These are phyloP conservation scores for Stegodyphus dumicola DNA, from an alignment of 1,140 invertebrate species.

Conservation along the genomic window DNA sequence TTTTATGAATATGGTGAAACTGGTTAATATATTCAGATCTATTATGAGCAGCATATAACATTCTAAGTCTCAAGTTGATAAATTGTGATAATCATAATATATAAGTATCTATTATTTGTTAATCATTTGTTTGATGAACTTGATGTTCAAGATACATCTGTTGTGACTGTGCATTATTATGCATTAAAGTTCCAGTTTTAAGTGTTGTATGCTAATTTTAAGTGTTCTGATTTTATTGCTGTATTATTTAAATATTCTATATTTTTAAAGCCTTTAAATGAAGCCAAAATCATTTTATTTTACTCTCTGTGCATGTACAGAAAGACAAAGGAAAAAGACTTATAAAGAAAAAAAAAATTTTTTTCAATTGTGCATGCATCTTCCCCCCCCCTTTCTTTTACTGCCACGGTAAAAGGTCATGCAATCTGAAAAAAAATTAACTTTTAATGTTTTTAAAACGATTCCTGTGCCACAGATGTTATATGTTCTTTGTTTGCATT, in stretches of 20 bases:
- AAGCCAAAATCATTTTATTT: too few relatives aligned
- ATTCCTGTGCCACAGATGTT: conserved; percentile 24
- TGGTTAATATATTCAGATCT: neutral
- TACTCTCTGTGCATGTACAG: neutral
- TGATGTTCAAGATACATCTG: neutral
- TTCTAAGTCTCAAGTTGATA: neutral
- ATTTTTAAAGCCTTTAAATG: too few relatives aligned
- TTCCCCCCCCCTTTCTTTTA: too few relatives aligned
- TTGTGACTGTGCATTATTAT: neutral
- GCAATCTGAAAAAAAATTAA: too few relatives aligned
- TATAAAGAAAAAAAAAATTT: neutral
- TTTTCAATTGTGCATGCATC: neutral
- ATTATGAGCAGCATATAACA: neutral
- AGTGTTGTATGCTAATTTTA: neutral
- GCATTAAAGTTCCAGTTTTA: conserved; percentile 13
- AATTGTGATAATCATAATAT: conserved; percentile 5
- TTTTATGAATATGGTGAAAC: neutral
- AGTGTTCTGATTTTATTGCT: neutral
- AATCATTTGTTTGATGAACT: neutral
- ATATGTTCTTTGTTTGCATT: conserved; percentile 3
- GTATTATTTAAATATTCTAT: too few relatives aligned
- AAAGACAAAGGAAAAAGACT: neutral
- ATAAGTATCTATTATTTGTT: conserved; percentile 3
- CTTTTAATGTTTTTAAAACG: neutral
- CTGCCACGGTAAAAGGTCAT: too few relatives aligned